Percentiles rank a stretch among this genome's conserved stretches.
These are phyloP conservation scores for Hippocampus mohnikei DNA, from an alignment of 2,113 vertebrate species.

Conservation along the genomic window DNA sequence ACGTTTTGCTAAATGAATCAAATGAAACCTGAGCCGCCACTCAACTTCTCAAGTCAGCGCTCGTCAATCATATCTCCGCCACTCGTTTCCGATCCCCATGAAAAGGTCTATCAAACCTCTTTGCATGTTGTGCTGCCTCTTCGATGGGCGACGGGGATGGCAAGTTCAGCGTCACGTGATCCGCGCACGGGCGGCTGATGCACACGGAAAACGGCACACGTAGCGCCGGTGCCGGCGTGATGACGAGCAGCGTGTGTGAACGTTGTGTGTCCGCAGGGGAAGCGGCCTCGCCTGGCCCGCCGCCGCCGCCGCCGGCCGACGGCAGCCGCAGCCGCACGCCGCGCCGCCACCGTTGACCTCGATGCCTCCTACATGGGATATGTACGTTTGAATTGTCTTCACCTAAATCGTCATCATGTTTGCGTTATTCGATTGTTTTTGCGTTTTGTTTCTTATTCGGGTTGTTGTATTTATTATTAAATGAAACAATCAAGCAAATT, in stretches of 20 bases:
- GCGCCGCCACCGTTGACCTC: conserved; percentile 82
- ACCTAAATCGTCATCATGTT: background rate
- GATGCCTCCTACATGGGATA: conserved; percentile 94
- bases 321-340: conserved; percentile 86
- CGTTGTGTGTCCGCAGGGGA: conserved; percentile 70
- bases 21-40: too few species aligned
- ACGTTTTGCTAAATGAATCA: too few species aligned
- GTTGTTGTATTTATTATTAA: too few species aligned
- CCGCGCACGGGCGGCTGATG: background rate
- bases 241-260: conserved; percentile 12
- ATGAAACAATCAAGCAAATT: too few species aligned
- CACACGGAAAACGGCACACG: too few species aligned
- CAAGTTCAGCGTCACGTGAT: too few species aligned
- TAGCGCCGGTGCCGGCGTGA: background rate
- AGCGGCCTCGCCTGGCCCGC: conserved; percentile 76
- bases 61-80: background rate
- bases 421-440: too few species aligned
- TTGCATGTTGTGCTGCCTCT: background rate
- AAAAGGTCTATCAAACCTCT: conserved; percentile 1
- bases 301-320: conserved; percentile 83
- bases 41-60: too few species aligned
- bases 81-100: background rate
- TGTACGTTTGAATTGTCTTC: conserved; percentile 74
- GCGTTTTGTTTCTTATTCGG: too few species aligned
- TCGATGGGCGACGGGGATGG: too few species aligned